These are phyloP conservation scores for Babylonia areolata DNA, from an alignment of 1,140 invertebrate species.

Conservation along the genomic window DNA sequence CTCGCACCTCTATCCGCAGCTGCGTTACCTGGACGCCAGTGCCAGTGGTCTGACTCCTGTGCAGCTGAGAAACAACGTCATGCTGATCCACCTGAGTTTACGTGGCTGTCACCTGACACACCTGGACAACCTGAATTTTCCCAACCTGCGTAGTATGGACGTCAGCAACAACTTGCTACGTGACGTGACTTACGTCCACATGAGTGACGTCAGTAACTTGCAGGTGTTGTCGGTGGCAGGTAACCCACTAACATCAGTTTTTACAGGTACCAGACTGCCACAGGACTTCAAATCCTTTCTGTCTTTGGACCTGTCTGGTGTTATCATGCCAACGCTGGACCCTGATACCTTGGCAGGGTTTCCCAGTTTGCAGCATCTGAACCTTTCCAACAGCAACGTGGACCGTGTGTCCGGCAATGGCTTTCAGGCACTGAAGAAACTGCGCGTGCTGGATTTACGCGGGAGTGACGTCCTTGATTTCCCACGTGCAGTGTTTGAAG, in stretches of 20 bases:
- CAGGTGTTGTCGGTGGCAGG: background rate
- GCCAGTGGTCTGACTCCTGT: background rate
- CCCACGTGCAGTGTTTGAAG: background rate
- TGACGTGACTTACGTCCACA: background rate
- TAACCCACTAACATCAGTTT: background rate
- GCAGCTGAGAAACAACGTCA: background rate
- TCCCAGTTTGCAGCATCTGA: background rate
- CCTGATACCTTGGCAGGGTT: background rate
- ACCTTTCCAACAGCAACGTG: background rate
- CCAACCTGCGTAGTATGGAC: background rate
- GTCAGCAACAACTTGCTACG: background rate
- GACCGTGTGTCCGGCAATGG: background rate
- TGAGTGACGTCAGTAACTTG: background rate
- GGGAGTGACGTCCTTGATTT: background rate
- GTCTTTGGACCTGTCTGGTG: background rate
- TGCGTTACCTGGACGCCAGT: conserved; percentile 2
- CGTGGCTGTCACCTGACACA: background rate
- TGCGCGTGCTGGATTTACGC: background rate
- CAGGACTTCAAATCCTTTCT: background rate
- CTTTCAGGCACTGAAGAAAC: background rate
- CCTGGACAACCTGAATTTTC: background rate
- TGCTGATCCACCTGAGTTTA: conserved; percentile 2
- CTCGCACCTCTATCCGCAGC: background rate
- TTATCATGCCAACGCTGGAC: background rate
- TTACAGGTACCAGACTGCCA: background rate